phyloP scores from a whole-genome alignment of 2,113 vertebrate genomes.

The Equus przewalskii region DNA sequence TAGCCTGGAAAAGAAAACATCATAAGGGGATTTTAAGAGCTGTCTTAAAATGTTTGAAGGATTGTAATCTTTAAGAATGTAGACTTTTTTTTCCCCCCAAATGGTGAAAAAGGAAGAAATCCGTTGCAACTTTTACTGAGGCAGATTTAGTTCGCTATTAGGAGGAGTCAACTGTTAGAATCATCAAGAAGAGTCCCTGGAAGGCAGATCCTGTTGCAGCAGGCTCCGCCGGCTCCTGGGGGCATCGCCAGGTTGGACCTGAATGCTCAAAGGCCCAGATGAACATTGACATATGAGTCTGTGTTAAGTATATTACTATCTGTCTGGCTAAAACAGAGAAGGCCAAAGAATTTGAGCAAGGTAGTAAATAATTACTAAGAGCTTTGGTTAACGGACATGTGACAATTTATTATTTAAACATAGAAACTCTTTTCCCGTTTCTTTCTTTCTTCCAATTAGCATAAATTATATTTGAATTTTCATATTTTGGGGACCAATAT shows the following conservation, averaged over 20 bases:
- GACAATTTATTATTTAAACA: not conserved
- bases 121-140: not conserved
- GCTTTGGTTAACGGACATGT: not conserved
- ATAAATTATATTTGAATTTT: not conserved
- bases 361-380: slow-evolving; percentile 29
- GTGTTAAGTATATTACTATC: slow-evolving; percentile 48
- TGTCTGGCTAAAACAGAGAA: slow-evolving; percentile 18
- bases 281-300: not conserved
- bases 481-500: not conserved
- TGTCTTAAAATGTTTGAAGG: slow-evolving; percentile 49
- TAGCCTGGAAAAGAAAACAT: slow-evolving; percentile 26
- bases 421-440: not conserved
- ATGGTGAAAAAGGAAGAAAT: slow-evolving; percentile 3
- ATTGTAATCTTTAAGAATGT: not conserved
- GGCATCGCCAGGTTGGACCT: not conserved
- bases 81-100: not conserved
- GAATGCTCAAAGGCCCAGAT: not conserved
- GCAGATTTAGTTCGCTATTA: not conserved
- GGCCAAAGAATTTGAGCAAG: slow-evolving; percentile 13
- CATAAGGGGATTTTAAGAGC: slow-evolving; percentile 7
- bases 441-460: not conserved
- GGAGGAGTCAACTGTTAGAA: slow-evolving; percentile 1
- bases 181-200: not conserved
- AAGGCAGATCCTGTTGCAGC: not conserved
- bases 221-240: not conserved